Percentiles rank a stretch among this genome's conserved stretches.
Evolutionary conservation across 2,888 invertebrate genomes (phyloP).

Genomic region (Hedychridium roseum): DNA sequence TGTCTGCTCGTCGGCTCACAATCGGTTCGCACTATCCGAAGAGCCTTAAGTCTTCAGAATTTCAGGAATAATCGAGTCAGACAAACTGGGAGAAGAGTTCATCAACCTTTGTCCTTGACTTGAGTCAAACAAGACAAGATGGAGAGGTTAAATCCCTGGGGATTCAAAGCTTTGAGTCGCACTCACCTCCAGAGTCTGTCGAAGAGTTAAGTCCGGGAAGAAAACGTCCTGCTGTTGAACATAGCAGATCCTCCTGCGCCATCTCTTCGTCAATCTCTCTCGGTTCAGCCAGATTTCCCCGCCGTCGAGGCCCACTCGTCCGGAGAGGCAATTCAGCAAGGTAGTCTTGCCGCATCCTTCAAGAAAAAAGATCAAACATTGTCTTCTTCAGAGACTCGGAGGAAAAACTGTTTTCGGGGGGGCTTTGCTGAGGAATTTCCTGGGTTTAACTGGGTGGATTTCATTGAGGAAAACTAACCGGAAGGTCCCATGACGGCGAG

Average conservation of each 20-base stretch:
- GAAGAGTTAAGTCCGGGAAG: slow-evolving; percentile 79
- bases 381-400: not conserved
- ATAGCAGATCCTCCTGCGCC: slow-evolving; percentile 80
- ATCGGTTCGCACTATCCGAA: too few relatives aligned
- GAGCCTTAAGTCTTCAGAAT: too few relatives aligned
- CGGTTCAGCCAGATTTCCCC: slow-evolving; percentile 75
- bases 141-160: too few relatives aligned
- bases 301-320: slow-evolving; percentile 72
- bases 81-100: not conserved
- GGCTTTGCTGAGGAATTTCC: too few relatives aligned
- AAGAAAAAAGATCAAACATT: not conserved
- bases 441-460: too few relatives aligned
- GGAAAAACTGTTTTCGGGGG: too few relatives aligned
- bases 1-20: too few relatives aligned
- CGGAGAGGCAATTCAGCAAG: slow-evolving; percentile 78
- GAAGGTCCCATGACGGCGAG: slow-evolving; percentile 85
- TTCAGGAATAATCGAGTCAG: not conserved
- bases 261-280: slow-evolving; percentile 72
- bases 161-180: not conserved
- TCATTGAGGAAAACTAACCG: too few relatives aligned
- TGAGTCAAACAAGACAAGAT: too few relatives aligned
- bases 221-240: slow-evolving; percentile 85
- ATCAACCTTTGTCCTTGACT: not conserved
- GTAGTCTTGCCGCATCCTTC: slow-evolving; percentile 79
- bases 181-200: slow-evolving; percentile 76